Conservation (phyloP, 2,888 invertebrate genomes). For the Habroteleia sp. region DNA sequence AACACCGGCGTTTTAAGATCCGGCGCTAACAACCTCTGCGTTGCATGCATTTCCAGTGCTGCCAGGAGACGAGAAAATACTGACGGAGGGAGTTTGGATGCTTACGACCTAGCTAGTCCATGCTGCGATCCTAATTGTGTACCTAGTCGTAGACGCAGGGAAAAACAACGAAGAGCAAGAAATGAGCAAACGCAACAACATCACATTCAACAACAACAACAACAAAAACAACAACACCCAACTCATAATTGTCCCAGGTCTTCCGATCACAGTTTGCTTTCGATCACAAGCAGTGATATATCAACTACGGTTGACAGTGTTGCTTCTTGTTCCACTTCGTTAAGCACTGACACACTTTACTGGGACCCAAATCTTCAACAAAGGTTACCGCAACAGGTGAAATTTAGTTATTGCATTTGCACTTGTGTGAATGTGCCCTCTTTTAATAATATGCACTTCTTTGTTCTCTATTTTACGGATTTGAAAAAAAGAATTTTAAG, state of each 20-base stretch:
- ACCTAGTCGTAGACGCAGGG: slow-evolving; percentile 84
- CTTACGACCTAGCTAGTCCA: slow-evolving; percentile 92
- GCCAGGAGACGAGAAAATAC: slow-evolving; percentile 73
- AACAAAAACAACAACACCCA: slow-evolving; percentile 65
- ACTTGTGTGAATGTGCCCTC: no score
- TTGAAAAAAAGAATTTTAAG: no score
- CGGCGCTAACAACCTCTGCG: slow-evolving; percentile 72
- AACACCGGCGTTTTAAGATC: slow-evolving; percentile 37
- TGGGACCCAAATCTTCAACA: slow-evolving; percentile 86
- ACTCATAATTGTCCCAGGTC: slow-evolving; percentile 75
- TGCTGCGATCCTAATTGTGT: slow-evolving; percentile 94
- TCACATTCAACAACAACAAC: slow-evolving; percentile 64
- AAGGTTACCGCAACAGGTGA: slow-evolving; percentile 72
- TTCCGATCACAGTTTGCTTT: slow-evolving; percentile 86
- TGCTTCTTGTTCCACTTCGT: slow-evolving; percentile 91
- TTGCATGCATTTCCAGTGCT: slow-evolving; percentile 79
- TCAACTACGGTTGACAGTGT: slow-evolving; percentile 86
- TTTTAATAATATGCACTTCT: no score
- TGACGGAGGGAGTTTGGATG: slow-evolving; percentile 90
- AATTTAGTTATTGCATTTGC: no score
- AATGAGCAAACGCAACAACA: slow-evolving; percentile 77
- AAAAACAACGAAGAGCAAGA: slow-evolving; percentile 82
- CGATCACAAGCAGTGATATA: slow-evolving; percentile 89
- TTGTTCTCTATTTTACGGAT: no score
- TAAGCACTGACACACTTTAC: slow-evolving; percentile 93